Conservation (phyloP, 2,113 vertebrate genomes). For the Mastomys natalensis region DNA sequence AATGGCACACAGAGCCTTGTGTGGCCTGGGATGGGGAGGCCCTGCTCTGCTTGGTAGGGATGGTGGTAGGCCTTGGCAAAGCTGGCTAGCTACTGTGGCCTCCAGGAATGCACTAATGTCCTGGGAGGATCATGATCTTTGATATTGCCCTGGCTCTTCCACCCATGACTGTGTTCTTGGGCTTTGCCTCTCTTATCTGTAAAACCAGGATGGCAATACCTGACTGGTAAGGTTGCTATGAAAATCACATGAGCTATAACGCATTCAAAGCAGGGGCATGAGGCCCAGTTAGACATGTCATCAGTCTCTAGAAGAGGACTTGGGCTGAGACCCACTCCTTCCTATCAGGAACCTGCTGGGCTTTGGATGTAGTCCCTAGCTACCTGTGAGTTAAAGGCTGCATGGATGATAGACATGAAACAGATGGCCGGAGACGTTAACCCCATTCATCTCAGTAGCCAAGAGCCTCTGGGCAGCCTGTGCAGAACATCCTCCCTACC, state of each 20-base stretch:
- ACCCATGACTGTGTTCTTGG: neutral
- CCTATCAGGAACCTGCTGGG: neutral
- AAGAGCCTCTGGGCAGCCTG: neutral
- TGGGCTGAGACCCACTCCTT: neutral
- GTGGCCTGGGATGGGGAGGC: neutral
- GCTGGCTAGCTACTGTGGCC: neutral
- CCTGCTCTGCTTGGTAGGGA: neutral
- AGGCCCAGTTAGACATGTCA: neutral
- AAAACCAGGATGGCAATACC: neutral
- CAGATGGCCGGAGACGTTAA: neutral
- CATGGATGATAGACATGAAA: neutral
- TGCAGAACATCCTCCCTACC: neutral
- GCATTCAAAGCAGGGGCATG: neutral
- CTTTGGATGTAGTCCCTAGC: neutral
- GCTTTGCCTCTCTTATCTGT: constrained; percentile 1
- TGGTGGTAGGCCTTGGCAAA: neutral
- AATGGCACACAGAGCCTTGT: neutral
- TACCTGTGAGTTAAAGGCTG: neutral
- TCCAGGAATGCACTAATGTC: neutral
- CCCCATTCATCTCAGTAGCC: neutral
- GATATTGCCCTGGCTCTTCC: neutral
- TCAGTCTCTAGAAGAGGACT: neutral
- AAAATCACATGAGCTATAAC: neutral
- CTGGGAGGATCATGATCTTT: neutral
- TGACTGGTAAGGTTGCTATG: neutral